Evolutionary conservation across 2,888 invertebrate genomes (phyloP), one percentile per base, ranked within the genome.

Genomic region (Corythucha ciliata): DNA sequence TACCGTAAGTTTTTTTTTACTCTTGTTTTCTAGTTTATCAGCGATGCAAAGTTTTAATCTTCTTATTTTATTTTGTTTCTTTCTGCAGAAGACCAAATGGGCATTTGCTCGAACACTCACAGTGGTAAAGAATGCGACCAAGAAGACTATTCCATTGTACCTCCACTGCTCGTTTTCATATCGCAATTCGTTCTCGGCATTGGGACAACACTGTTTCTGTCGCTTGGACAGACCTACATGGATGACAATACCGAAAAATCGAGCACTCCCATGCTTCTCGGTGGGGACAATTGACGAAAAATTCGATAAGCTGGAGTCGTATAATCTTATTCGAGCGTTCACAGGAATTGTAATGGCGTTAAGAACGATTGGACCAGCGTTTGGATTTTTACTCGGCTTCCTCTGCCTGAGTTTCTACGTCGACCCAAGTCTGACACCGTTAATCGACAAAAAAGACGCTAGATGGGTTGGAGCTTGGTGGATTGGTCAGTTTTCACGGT

Each of bases 391-490:
- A 4, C 63, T 79, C 27, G 76, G 76, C 59, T 72, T 68, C 46
- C 65, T 65, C 10, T 68, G 67, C 48, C 63, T 79, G 4, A 75
- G 72, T 58, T 62, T 74, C 1, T 80, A 76, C 61, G 77, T 80
- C 48, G 76, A 77, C 62, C 77, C 78, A 0, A 68, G 66, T 1
- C 69, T 77, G 40, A 77, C 75, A 7, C 79, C 79, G 1, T 63
- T 78, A 7, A 78, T 79, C 26, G 71, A 71, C 39, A 69, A 70
- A 39, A 71, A 72, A 51, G 77, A 79, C 65, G 80, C 81, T 2
- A 69, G 81, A 58, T 83, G 82, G 82, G 66, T 79, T 33, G 83
- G 83, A 18, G 82, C 83, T 8, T 83, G 82, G 82, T 83, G 83
- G 83, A 68, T 82, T n/a, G 82, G 79, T 65, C 56, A 57, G 58